Conservation (phyloP, 1,140 invertebrate species). For the Halictus rubicundus region DNA sequence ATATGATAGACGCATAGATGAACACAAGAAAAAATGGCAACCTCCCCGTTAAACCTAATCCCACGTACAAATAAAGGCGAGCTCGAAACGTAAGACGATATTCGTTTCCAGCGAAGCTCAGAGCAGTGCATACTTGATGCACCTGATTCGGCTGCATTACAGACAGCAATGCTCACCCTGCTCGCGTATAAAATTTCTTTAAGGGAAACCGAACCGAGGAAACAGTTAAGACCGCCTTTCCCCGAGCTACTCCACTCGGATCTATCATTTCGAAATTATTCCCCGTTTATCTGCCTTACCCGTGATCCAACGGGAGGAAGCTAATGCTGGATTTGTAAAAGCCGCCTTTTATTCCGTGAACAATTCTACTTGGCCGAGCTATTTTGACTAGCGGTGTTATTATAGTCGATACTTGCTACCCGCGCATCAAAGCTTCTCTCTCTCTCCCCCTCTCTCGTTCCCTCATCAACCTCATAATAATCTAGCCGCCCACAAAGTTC, state of each 20-base stretch:
- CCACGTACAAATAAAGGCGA: neutral
- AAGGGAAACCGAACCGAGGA: neutral
- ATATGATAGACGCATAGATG: too few species aligned
- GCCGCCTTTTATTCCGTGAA: constrained; percentile 20
- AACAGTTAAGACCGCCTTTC: neutral
- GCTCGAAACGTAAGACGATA: neutral
- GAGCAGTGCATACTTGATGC: neutral
- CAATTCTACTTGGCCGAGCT: constrained; percentile 31
- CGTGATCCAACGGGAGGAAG: neutral
- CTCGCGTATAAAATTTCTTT: neutral
- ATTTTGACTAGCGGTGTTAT: constrained; percentile 40
- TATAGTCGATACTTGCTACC: constrained; percentile 47
- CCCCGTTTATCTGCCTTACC: constrained; percentile 5
- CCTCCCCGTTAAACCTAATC: too few species aligned
- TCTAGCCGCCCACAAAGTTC: constrained; percentile 12
- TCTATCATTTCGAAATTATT: neutral
- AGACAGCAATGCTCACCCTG: neutral
- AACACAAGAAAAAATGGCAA: too few species aligned
- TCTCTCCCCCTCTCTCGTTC: too few species aligned
- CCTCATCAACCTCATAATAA: constrained; percentile 15
- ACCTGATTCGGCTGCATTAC: neutral
- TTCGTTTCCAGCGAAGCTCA: neutral
- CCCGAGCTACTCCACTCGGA: neutral
- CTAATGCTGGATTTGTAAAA: constrained; percentile 5
- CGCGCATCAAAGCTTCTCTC: neutral